A percentile compares a stretch with the other conserved stretches of the same genome.
Evolutionary conservation across 2,888 invertebrate genomes (phyloP).

Genomic region (Dicyrtoma fusca): DNA sequence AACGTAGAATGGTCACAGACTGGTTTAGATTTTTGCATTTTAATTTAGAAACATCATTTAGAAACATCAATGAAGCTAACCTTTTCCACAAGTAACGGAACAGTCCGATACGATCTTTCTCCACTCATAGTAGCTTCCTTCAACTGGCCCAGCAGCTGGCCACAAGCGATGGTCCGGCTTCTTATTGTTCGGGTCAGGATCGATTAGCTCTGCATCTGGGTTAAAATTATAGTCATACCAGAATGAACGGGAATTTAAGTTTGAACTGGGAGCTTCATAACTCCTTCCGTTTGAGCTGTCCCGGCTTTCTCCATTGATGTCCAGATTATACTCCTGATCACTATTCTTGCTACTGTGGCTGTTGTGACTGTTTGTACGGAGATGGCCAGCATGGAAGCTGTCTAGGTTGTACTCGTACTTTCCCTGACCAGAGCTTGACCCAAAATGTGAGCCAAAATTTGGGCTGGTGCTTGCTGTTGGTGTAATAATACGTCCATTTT

Average conservation of each 20-base stretch:
- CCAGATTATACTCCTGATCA: not conserved
- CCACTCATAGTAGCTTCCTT: conserved; percentile 56
- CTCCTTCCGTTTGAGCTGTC: not conserved
- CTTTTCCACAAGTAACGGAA: conserved; percentile 54
- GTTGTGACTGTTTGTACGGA: not conserved
- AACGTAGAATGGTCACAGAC: too few species aligned
- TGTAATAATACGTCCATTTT: too few species aligned
- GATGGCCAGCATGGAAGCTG: not conserved
- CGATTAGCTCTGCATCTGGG: too few species aligned
- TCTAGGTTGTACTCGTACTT: not conserved
- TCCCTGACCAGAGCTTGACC: not conserved
- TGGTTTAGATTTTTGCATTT: not conserved
- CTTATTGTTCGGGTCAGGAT: too few species aligned
- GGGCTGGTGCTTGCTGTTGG: too few species aligned
- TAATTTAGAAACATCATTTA: not conserved
- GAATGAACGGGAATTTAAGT: too few species aligned
- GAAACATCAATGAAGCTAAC: conserved; percentile 28
- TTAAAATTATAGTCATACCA: too few species aligned
- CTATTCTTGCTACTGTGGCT: not conserved
- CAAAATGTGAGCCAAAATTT: too few species aligned
- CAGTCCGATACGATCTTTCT: conserved; percentile 54
- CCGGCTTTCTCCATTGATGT: not conserved
- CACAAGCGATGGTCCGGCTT: not conserved
- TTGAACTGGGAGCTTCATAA: not conserved
- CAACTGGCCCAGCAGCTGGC: conserved; percentile 40